Evolutionary conservation across 64 coral and sea anemone species (phyloP).

Genomic region (Pocillopora damicornis): DNA sequence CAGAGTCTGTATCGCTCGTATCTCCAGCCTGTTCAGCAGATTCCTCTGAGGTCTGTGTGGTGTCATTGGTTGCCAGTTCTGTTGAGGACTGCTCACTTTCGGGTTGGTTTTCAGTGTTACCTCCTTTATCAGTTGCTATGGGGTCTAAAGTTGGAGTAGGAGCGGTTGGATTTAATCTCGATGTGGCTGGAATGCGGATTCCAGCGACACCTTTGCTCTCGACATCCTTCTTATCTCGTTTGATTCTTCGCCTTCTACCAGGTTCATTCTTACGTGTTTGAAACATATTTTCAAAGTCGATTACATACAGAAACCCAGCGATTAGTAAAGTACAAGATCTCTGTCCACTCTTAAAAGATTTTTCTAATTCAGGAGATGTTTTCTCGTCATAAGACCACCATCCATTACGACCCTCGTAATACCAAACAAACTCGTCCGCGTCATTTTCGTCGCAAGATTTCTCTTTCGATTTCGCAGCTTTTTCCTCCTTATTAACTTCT

Average conservation of each 20-base stretch:
- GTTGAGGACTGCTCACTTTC: neutral
- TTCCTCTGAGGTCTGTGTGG: neutral
- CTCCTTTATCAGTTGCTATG: conserved; percentile 12
- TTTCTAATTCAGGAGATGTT: conserved; percentile 81
- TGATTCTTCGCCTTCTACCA: conserved; percentile 85
- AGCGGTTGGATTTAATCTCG: conserved; percentile 29
- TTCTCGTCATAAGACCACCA: conserved; percentile 98
- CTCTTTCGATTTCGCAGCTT: conserved; percentile 28
- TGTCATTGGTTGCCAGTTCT: neutral
- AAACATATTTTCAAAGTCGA: conserved; percentile 99
- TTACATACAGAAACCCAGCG: conserved; percentile 90
- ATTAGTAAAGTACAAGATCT: conserved; percentile 92
- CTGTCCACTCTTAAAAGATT: conserved; percentile 83
- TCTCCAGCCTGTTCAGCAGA: neutral
- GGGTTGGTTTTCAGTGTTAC: neutral
- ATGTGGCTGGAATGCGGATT: conserved; percentile 57
- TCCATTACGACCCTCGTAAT: conserved; percentile 96
- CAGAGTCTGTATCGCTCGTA: neutral
- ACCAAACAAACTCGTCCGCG: conserved; percentile 66
- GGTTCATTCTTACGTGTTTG: conserved; percentile 96
- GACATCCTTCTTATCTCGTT: conserved; percentile 81
- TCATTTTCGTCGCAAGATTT: conserved; percentile 13
- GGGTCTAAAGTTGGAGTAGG: neutral
- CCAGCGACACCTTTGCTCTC: conserved; percentile 95
- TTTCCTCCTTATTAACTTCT: neutral